Percentiles rank a stretch among this genome's conserved stretches.
phyloP scores from a whole-genome alignment of 2,797 vertebrate genomes.

The Rhynchonycteris naso region DNA sequence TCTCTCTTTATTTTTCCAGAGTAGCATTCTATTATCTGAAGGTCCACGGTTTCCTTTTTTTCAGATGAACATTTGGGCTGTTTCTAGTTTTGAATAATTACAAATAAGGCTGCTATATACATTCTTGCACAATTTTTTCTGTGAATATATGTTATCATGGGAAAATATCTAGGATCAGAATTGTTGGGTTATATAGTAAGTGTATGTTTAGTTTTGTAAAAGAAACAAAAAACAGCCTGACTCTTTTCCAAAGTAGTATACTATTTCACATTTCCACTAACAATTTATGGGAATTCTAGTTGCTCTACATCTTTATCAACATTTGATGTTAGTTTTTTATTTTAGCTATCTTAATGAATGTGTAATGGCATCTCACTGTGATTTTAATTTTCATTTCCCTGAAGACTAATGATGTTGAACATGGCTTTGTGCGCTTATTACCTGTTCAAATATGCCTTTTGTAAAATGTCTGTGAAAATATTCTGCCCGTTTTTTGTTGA shows the following conservation, averaged over 20 bases:
- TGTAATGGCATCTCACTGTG: neutral
- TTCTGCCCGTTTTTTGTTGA: neutral
- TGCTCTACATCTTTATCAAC: neutral
- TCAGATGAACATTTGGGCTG: neutral
- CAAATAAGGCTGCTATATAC: neutral
- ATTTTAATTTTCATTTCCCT: slow-evolving; percentile 11
- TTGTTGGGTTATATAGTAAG: neutral
- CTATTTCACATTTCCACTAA: neutral
- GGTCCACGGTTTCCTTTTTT: neutral
- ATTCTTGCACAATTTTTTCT: neutral
- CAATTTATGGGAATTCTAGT: neutral
- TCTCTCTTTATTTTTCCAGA: neutral
- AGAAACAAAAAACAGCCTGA: neutral
- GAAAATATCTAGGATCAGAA: neutral
- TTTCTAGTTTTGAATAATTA: neutral
- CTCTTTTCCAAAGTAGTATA: neutral
- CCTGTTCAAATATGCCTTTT: neutral
- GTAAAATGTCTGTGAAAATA: neutral
- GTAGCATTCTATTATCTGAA: neutral
- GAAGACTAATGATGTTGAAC: neutral
- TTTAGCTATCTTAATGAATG: neutral
- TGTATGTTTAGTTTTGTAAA: neutral
- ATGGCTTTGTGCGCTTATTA: neutral
- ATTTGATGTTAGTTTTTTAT: neutral
- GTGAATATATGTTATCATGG: neutral